These are phyloP conservation scores for Rhynchonycteris naso DNA, from an alignment of 2,797 vertebrate genomes.

Conservation along the genomic window DNA sequence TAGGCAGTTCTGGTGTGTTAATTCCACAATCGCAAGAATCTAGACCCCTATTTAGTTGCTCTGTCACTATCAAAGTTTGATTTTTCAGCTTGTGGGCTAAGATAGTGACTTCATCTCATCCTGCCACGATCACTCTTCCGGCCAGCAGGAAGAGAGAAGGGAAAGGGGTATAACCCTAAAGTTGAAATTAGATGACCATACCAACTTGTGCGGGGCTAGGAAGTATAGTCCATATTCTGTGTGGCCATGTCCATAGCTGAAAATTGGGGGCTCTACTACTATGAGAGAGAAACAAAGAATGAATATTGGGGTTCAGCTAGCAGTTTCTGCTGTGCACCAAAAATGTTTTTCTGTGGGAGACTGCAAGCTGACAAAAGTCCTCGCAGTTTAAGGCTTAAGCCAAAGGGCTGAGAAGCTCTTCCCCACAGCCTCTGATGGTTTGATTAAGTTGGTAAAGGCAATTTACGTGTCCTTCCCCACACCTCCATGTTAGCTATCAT, in stretches of 20 bases:
- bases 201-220: not conserved
- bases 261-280: not conserved
- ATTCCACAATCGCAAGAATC: not conserved
- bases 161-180: not conserved
- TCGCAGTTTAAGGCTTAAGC: no score
- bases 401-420: no score
- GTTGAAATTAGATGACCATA: not conserved
- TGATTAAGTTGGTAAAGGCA: no score
- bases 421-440: no score
- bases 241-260: not conserved
- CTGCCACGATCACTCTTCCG: not conserved
- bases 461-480: no score
- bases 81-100: not conserved
- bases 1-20: not conserved
- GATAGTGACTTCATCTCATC: not conserved
- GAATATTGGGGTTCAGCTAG: not conserved
- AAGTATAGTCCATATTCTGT: not conserved
- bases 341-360: not conserved
- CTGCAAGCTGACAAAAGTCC: no score
- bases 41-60: not conserved
- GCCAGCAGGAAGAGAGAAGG: not conserved
- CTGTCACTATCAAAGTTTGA: not conserved
- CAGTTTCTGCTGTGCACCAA: not conserved
- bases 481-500: no score
- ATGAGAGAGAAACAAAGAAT: not conserved